Base-by-base conservation (phyloP, 2,113 vertebrate genomes). In the Prionailurus bengalensis region DNA sequence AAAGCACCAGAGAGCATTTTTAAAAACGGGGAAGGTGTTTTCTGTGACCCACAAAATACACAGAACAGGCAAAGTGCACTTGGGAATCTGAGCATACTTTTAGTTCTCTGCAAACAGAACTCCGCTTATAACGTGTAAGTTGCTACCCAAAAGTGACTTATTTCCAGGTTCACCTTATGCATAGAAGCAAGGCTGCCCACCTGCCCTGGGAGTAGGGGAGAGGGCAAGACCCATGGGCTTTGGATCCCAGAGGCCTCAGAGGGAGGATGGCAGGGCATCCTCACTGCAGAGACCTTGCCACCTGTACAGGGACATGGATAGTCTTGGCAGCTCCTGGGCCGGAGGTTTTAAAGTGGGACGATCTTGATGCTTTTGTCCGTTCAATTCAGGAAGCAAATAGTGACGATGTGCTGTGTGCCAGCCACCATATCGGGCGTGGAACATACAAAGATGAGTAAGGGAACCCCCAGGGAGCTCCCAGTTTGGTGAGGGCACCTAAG, bases 341-440 rank as follows among this genome's bases (percentile, higher is more conserved):
- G 23, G 82, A 55, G n/a, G 71, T 63, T 79, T 39, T 36, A 45
- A 36, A 15, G 19, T 48, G 33, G n/a, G 39, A 78, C 29, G 27
- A 14, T 51, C 27, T 45, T 17, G 58, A 27, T 36, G 29, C 29
- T 1, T 17, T 7, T 45, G 4, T 65, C n/a, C 70, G 3, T 74
- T 65, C n/a, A 1, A 3, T 14, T 39, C 4, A 10, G 71, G 36
- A 66, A 48, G 74, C 66, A 33, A 1, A 23, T 0, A 16, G 27
- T 8, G 53, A 83, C 48, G 48, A 10, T 4, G 2, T 7, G 29
- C 45, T 4, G 5, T 36, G 71, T 8, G 27, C 25, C 27, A 8
- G 36, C 81, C 39, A 8, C 45, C 0, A 1, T 7, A 1, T 12
- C 1, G 25, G 58, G 84, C 14, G 1, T 4, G 51, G 45, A 31